Base-by-base conservation (phyloP, 2,888 invertebrate genomes). In the Caenorhabditis drosophilae region DNA sequence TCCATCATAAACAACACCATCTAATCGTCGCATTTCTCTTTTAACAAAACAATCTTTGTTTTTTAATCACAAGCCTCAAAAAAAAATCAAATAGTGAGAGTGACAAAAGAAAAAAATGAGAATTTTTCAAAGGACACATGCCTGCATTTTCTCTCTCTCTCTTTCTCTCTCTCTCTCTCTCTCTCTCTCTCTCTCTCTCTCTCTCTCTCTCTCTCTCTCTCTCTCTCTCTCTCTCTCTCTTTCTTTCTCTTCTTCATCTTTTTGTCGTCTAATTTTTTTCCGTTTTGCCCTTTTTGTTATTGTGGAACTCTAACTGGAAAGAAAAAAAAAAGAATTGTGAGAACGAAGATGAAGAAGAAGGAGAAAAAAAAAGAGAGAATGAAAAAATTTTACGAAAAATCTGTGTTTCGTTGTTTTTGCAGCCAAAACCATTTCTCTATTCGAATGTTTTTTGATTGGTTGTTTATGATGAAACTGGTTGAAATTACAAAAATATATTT, bases 41-140 rank as follows among this genome's bases (percentile, higher is more conserved):
- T 9, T 38, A 22, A 22, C 41, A 6, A 15, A 34, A 25, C 42
- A 42, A 44, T 61, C 41, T 51, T 31, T 31, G 31, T 31, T 12
- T 9, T 31, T 31, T n/a, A n/a, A n/a, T n/a, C n/a, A n/a, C n/a
- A n/a, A n/a, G n/a, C n/a, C n/a, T n/a, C n/a, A n/a, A n/a, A n/a
- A n/a, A n/a, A n/a, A n/a, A n/a, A n/a, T n/a, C n/a, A n/a, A n/a
- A n/a, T n/a, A n/a, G n/a, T n/a, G n/a, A n/a, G n/a, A n/a, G n/a
- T n/a, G n/a, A n/a, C n/a, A n/a, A n/a, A n/a, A n/a, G 16, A 40
- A 40, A 31, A 31, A 31, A 31, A 31, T n/a, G n/a, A n/a, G n/a
- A n/a, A 47, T 62, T 56, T 56, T 62, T 56, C 62, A 64, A 64
- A 64, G 64, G 64, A 58, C 64, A 64, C 64, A 64, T 55, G 64